Evolutionary conservation across 1,140 invertebrate genomes (phyloP), one percentile per base, ranked within the genome.

Genomic region (Pseudomyrmex sp.): DNA sequence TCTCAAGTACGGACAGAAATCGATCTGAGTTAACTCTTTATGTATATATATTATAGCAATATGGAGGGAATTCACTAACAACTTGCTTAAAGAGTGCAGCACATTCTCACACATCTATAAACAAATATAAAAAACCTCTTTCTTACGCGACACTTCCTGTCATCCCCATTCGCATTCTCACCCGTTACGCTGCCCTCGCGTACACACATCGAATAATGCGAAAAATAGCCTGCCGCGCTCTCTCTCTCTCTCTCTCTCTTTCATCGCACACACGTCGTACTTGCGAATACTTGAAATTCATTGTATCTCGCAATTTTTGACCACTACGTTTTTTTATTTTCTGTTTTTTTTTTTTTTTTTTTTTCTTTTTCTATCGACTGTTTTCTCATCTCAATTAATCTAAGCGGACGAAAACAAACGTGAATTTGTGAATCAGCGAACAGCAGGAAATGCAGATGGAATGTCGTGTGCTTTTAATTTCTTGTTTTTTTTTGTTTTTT

Each of bases 61-160:
- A 93, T 94, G 93, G 93, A 94, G 93, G 93, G 93, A 94, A 93
- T 94, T 92, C 86, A 91, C 93, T 93, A 94, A 94, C 91, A 93
- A 93, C 89, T 90, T 93, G 90, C 89, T 91, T 90, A 88, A 91
- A 90, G 87, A 90, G 89, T 91, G 88, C 88, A 89, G 83, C 92
- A 80, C 66, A 92, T 91, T 90, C 91, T 90, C 91, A 88, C 91
- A 91, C 88, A 89, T 86, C 90, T 93, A 93, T 93, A 92, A 93
- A 93, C 91, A 92, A 93, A 94, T 94, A 91, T 93, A 93, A 93
- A 94, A 94, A 93, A 26, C 26, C 62, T 90, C 72, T 88, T 89
- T 83, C 82, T 83, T 86, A 85, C 86, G 65, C 88, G 85, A 85
- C 68, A 66, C 87, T 68, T 82, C 73, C 7, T 35, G 72, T 88